phyloP scores from a whole-genome alignment of 1,140 invertebrate genomes.

The Lepeophtheirus salmonis region DNA sequence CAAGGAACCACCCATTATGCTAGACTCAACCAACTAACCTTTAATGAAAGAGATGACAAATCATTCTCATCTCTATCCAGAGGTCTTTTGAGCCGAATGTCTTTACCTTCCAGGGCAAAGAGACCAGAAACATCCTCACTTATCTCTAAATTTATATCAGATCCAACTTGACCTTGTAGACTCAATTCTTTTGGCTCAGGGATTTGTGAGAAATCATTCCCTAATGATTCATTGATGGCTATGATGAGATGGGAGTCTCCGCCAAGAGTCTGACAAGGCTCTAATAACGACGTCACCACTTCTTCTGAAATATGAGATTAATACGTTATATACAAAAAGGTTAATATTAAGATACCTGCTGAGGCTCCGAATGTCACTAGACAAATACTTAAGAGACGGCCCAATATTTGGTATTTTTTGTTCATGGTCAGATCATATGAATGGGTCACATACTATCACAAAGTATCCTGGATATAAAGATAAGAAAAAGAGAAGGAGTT shows the following conservation, averaged over 20 bases:
- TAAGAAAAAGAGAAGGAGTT: no score
- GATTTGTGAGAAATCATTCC: neutral
- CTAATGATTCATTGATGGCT: neutral
- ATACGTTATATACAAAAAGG: no score
- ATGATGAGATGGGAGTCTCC: neutral
- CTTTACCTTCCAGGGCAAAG: constrained; percentile 50
- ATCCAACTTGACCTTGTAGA: neutral
- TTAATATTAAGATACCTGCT: no score
- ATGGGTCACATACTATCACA: no score
- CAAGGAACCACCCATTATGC: neutral
- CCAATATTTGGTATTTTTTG: no score
- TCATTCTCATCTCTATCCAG: constrained; percentile 66
- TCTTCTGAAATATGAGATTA: no score
- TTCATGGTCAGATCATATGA: no score
- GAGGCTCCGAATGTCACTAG: no score
- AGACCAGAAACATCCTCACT: neutral
- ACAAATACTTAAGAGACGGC: no score
- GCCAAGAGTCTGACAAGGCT: neutral
- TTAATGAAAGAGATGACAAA: constrained; percentile 64
- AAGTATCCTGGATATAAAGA: no score
- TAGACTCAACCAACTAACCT: constrained; percentile 35
- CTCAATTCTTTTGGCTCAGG: neutral
- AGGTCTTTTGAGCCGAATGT: constrained; percentile 50
- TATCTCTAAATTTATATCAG: neutral
- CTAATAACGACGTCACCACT: no score